phyloP scores from a whole-genome alignment of 2,113 vertebrate species.

The Oxyruncus cristatus region DNA sequence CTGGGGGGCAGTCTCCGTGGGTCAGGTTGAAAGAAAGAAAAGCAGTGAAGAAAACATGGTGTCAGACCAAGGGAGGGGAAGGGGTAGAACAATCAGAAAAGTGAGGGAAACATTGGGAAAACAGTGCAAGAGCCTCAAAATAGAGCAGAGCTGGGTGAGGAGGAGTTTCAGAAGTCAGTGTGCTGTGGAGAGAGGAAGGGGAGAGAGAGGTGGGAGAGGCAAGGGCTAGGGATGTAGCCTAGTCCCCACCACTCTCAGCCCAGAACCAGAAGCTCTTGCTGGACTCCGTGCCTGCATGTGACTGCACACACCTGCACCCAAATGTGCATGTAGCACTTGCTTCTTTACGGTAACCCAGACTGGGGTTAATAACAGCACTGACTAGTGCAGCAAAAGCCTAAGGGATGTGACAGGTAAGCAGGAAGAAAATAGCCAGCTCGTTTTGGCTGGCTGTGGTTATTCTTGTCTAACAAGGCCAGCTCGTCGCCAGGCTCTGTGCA shows the following conservation, averaged over 20 bases:
- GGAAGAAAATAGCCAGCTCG: not conserved
- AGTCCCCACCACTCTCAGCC: not conserved
- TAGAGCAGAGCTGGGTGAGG: not conserved
- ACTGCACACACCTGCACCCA: rapidly evolving
- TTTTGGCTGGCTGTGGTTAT: conserved; percentile 5
- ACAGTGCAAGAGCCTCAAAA: not conserved
- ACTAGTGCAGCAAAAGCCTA: not conserved
- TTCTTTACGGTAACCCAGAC: not conserved
- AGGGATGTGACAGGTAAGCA: conserved; percentile 51
- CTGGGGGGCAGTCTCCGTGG: rapidly evolving
- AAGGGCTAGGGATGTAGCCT: not conserved
- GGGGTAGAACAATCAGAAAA: rapidly evolving
- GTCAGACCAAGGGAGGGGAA: not conserved
- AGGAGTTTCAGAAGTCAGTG: not conserved
- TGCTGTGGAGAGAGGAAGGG: rapidly evolving
- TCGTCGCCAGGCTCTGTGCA: conserved; percentile 51
- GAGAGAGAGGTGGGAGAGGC: rapidly evolving
- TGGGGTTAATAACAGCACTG: not conserved
- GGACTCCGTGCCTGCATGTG: rapidly evolving
- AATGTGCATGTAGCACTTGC: rapidly evolving
- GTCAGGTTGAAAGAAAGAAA: not conserved
- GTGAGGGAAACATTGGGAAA: not conserved
- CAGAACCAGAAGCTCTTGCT: not conserved
- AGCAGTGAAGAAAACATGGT: rapidly evolving
- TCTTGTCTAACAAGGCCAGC: conserved; percentile 48